These are phyloP conservation scores for Myotis myotis DNA, from an alignment of 2,797 vertebrate genomes.

Conservation along the genomic window DNA sequence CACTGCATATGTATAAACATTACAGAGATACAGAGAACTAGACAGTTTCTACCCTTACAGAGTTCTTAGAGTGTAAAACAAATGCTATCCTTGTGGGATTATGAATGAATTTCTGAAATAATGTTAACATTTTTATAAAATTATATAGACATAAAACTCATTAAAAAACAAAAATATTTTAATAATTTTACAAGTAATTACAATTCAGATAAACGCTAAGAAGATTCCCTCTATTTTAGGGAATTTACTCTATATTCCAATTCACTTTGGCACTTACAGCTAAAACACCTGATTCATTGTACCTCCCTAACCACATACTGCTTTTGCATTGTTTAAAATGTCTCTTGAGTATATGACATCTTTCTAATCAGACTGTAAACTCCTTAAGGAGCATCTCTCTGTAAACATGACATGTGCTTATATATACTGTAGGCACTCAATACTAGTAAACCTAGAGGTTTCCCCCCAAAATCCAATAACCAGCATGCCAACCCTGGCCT, in stretches of 20 bases:
- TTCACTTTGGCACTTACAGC: neutral
- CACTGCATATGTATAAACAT: neutral
- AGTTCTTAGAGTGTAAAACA: neutral
- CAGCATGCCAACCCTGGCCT: neutral
- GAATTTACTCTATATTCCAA: neutral
- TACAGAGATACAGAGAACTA: neutral
- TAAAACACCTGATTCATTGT: neutral
- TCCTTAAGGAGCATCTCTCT: neutral
- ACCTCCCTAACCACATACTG: neutral
- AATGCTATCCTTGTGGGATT: neutral
- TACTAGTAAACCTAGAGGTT: neutral
- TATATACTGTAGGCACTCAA: neutral
- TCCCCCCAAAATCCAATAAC: slow-evolving; percentile 12
- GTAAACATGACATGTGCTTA: slow-evolving; percentile 1
- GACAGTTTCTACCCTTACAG: neutral
- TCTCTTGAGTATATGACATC: slow-evolving; percentile 12
- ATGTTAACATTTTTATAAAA: neutral
- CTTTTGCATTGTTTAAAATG: slow-evolving; percentile 22
- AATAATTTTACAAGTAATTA: slow-evolving; percentile 4
- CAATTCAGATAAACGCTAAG: neutral
- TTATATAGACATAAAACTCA: neutral
- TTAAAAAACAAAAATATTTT: neutral
- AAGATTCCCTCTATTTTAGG: neutral
- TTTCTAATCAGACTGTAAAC: neutral
- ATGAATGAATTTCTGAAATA: neutral